Base-by-base conservation (phyloP, 2,888 invertebrate genomes). In the Cantharis nigra region DNA sequence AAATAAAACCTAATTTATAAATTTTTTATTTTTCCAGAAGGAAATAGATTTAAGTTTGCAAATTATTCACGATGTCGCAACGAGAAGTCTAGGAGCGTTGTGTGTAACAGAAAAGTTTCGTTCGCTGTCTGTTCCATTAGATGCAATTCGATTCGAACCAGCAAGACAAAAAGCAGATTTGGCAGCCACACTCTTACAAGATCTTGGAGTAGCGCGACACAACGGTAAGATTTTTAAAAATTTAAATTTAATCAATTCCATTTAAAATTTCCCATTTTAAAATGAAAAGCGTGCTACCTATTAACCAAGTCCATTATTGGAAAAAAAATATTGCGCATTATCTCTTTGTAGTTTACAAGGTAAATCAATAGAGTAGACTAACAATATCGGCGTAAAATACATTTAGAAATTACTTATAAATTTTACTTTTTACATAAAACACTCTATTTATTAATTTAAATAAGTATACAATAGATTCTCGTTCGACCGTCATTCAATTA, bases 161-260 rank as follows among this genome's bases (percentile, higher is more conserved):
- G 93, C 94, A 16, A 90, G 94, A 80, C 94, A 96, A 85, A 94
- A 95, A 84, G 93, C 94, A 64, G 96, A 96, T 86, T 91, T 96
- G 82, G 93, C 95, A 4, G 95, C 95, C 67, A 92, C 92, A 80
- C 90, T 96, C 79, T 89, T 96, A 4, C 93, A 94, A 84, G 94
- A 95, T 85, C 91, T 95, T 33, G 95, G 94, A 71, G 89, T 92
- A 63, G 90, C 91, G 76, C 90, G 91, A 80, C 92, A 94, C 86
- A 92, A 90, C 81, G 91, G 92, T 91, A 86, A 88, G 88, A 70
- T 65, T 30, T 33, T n/a, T 5, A 7, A n/a, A 49, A 49, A 49
- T 49, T 49, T n/a, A n/a, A n/a, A 49, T 49, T 49, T 49, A 49
- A 49, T 49, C n/a, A n/a, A 49, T 49, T 49, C 49, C n/a, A 49